Percentiles rank a stretch among this genome's conserved stretches.
phyloP scores from a whole-genome alignment of 2,888 invertebrate genomes.

The Gerris lacustris region DNA sequence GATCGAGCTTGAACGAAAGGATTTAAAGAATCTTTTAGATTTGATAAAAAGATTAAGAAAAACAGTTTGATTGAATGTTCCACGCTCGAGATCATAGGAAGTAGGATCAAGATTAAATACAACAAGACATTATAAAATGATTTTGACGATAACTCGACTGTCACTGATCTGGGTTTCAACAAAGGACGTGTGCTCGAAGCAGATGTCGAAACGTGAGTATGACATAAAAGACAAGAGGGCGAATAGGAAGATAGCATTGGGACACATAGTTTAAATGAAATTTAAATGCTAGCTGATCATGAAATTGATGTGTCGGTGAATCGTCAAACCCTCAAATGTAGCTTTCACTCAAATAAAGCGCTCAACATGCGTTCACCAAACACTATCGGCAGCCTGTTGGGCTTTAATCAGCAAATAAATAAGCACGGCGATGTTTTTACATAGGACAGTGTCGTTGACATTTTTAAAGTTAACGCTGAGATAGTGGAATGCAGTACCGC shows the following conservation, averaged over 20 bases:
- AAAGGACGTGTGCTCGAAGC: background rate
- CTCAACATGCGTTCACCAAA: background rate
- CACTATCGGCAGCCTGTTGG: conserved; percentile 7
- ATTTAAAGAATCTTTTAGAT: too few relatives aligned
- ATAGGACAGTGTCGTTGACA: conserved; percentile 9
- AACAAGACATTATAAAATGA: background rate
- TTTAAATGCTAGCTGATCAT: background rate
- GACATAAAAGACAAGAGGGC: background rate
- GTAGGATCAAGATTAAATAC: background rate
- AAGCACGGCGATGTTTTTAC: background rate
- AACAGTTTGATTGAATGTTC: too few relatives aligned
- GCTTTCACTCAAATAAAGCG: conserved; percentile 6
- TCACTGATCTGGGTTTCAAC: background rate
- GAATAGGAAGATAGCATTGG: background rate
- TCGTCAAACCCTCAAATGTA: conserved; percentile 10
- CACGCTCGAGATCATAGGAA: background rate
- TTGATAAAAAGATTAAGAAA: too few relatives aligned
- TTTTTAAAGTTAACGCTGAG: conserved; percentile 11
- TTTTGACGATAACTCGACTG: background rate
- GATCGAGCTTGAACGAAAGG: too few relatives aligned
- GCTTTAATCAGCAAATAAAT: background rate
- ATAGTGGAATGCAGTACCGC: background rate
- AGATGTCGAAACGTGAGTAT: background rate
- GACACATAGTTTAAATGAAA: background rate
- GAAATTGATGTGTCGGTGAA: background rate